phyloP scores from a whole-genome alignment of 2,113 vertebrate genomes.

The Myiozetetes cayanensis region DNA sequence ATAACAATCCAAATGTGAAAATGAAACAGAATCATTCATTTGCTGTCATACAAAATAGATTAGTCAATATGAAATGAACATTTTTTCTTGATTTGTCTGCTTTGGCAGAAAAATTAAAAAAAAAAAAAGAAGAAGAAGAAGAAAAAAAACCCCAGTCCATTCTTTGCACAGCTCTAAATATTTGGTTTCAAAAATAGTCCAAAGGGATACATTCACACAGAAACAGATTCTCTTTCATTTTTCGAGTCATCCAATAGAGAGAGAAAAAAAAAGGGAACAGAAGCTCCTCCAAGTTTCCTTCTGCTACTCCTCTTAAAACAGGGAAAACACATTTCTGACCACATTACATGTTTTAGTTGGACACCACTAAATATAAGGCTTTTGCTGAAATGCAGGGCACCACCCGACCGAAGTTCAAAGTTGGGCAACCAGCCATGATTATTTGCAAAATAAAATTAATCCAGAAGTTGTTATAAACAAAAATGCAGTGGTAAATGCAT shows the following conservation, averaged over 20 bases:
- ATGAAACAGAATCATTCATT: neutral
- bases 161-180: slow-evolving; percentile 3
- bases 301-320: slow-evolving; percentile 42
- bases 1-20: neutral
- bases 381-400: slow-evolving; percentile 25
- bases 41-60: neutral
- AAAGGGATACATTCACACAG: slow-evolving; percentile 2
- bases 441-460: slow-evolving; percentile 46
- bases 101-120: neutral
- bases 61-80: neutral
- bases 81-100: neutral
- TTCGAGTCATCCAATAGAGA: neutral
- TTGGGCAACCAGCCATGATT: slow-evolving; percentile 1
- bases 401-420: neutral
- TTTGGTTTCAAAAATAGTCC: slow-evolving; percentile 29
- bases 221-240: slow-evolving; percentile 37
- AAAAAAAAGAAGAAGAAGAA: neutral
- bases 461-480: neutral
- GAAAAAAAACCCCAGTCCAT: neutral
- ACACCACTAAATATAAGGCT: slow-evolving; percentile 13
- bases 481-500: neutral
- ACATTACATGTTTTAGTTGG: slow-evolving; percentile 72
- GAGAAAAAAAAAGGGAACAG: neutral
- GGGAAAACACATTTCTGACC: slow-evolving; percentile 62
- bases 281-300: slow-evolving; percentile 62